phyloP scores from a whole-genome alignment of 2,888 invertebrate species.

The Idaea dimidiata region DNA sequence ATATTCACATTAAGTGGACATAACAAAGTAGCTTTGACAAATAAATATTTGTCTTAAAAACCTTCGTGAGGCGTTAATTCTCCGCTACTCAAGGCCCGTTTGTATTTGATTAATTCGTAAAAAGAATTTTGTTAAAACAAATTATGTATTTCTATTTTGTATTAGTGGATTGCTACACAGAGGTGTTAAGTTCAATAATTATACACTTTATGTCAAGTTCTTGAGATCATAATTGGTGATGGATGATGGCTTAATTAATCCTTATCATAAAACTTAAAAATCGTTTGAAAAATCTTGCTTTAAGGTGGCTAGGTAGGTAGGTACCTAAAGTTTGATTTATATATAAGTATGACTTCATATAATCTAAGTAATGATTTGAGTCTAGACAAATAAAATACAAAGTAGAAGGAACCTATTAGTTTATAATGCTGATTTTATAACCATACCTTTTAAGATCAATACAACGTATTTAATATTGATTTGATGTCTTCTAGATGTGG shows the following conservation, averaged over 20 bases:
- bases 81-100: slow-evolving; percentile 50
- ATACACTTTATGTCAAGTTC: not conserved
- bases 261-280: not conserved
- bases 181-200: not conserved
- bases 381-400: not conserved
- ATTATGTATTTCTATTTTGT: not conserved
- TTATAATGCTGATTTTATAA: not conserved
- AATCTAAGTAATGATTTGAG: not conserved
- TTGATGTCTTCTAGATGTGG: slow-evolving; percentile 1
- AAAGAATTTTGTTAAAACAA: not conserved
- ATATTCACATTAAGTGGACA: slow-evolving; percentile 27
- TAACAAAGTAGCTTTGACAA: slow-evolving; percentile 33
- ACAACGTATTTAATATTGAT: not conserved
- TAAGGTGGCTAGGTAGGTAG: not conserved
- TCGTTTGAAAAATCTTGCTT: not conserved
- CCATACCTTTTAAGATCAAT: not conserved
- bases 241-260: not conserved
- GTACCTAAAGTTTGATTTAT: not conserved
- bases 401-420: not conserved
- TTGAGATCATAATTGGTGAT: not conserved
- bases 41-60: slow-evolving; percentile 38
- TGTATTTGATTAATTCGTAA: slow-evolving; percentile 13
- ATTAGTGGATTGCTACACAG: not conserved
- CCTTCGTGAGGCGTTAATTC: slow-evolving; percentile 67
- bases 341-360: slow-evolving; percentile 1